Evolutionary conservation across 2,888 invertebrate genomes (phyloP), one percentile per base, ranked within the genome.

Genomic region (Phanerotoma sp.): DNA sequence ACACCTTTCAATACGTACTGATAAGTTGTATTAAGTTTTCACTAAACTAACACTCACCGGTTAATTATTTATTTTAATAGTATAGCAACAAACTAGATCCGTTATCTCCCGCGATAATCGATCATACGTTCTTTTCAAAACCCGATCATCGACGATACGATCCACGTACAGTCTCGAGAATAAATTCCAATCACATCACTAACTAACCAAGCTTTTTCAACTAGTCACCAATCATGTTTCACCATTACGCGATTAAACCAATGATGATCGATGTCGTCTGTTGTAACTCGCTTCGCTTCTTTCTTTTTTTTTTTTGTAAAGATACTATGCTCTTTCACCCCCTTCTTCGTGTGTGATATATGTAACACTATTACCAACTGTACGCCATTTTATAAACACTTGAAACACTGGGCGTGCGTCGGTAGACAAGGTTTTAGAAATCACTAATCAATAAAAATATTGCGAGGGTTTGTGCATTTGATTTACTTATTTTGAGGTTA

Each of bases 121-220:
- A 46, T 46, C 18, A 32, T 45, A 30, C 16, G 32, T 32, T 46
- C 46, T 32, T 33, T 45, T 30, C 18, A 15, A 38, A 38, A 25
- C 5, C 38, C 10, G 18, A 38, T 38, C 38, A 15, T 13, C 5
- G 38, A 46, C 46, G 46, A 46, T 46, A 46, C 30, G 18, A 46
- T 45, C 28, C 20, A 18, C 33, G 32, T 46, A 46, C 46, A 46
- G 20, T 46, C 46, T 11, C 32, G 5, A 21, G 32, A 33, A 32
- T 18, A 46, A 46, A 18, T 33, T 33, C 3, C 7, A n/a, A 20
- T 20, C 18, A 21, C 32, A 33, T 33, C 7, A 13, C n/a, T n/a
- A n/a, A n/a, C n/a, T n/a, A n/a, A 15, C 18, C 20, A 13, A 6
- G 22, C 18, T 33, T 11, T 20, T 21, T 5, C 18, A 46, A n/a